phyloP scores from a whole-genome alignment of 1,140 invertebrate species.

The Bombus picipes region DNA sequence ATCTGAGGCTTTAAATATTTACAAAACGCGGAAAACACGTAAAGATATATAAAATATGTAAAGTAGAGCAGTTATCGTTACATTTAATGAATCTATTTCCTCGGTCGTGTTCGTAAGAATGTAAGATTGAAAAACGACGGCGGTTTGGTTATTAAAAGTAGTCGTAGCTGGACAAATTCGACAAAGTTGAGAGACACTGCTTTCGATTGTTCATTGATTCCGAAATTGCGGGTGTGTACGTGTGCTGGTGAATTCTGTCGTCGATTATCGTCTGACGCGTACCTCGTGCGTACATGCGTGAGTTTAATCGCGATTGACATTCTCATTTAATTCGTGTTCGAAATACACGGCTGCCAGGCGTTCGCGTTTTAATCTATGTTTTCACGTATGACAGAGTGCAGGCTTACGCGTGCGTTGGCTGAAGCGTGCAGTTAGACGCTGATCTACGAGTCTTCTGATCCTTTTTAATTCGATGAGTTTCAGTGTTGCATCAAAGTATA shows the following conservation, averaged over 20 bases:
- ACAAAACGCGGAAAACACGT: too few species aligned
- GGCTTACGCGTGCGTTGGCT: neutral
- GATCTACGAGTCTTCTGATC: neutral
- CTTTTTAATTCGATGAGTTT: neutral
- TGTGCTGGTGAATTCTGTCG: neutral
- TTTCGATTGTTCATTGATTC: neutral
- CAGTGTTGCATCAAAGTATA: too few species aligned
- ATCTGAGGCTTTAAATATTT: too few species aligned
- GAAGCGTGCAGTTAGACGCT: too few species aligned
- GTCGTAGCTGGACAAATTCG: neutral
- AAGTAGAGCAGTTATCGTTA: too few species aligned
- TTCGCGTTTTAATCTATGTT: neutral
- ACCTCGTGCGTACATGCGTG: neutral
- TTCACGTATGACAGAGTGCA: neutral
- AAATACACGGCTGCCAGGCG: neutral
- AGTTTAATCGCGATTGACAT: constrained; percentile 19
- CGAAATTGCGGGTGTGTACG: neutral
- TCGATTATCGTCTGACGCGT: neutral
- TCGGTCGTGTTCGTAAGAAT: too few species aligned
- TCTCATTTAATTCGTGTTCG: constrained; percentile 13
- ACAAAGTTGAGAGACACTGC: neutral
- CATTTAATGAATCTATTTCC: too few species aligned
- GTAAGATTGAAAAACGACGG: too few species aligned
- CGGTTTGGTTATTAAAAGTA: too few species aligned
- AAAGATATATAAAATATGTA: too few species aligned